Evolutionary conservation across 2,888 invertebrate species (phyloP), one percentile per base, ranked within the genome.

Genomic region (Drosophila seclusa): DNA sequence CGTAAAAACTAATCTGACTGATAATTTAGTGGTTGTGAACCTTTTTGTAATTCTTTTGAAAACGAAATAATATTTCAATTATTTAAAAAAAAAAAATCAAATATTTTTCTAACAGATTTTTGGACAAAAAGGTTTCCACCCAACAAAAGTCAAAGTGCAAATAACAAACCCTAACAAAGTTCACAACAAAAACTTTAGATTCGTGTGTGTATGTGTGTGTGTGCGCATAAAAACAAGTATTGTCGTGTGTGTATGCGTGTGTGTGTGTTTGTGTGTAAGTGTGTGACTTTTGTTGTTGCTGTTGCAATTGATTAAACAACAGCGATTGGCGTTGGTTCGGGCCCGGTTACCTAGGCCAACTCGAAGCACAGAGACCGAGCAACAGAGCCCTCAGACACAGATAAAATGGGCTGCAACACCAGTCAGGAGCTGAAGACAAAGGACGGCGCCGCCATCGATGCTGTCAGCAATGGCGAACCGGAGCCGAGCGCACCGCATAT

Each of bases 381-480:
- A 72, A 67, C 53, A 71, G 55, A 70, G 61, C 60, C 78, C 29
- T 18, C 11, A 62, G 64, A 65, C 55, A 42, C 60, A 89, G 18
- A 45, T 54, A 78, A 50, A 73, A 93, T 95, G 94, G 93, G 94
- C 91, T 95, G 95, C 92, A 95, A 95, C 86, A 95, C 95, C 58
- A 95, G 95, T 91, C 95, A 95, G 91, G 95, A 95, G 84, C 83
- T 92, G 75, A 92, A 92, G 78, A 91, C 92, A 68, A 92, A 92
- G 83, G 92, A 91, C 52, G 90, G 90, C 67, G 82, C 82, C 62
- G 90, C 87, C 34, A 74, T 87, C 58, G 80, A 82, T 75, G 85
- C 83, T 64, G 83, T 80, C 62, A 83, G 86, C 74, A 88, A 77
- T 66, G 85, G 78, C 24, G 89, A 81, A 32, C 75, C 62, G 53